Evolutionary conservation across 1,140 invertebrate genomes (phyloP).

Genomic region (Pachyrhynchus sulphureomaculatus): DNA sequence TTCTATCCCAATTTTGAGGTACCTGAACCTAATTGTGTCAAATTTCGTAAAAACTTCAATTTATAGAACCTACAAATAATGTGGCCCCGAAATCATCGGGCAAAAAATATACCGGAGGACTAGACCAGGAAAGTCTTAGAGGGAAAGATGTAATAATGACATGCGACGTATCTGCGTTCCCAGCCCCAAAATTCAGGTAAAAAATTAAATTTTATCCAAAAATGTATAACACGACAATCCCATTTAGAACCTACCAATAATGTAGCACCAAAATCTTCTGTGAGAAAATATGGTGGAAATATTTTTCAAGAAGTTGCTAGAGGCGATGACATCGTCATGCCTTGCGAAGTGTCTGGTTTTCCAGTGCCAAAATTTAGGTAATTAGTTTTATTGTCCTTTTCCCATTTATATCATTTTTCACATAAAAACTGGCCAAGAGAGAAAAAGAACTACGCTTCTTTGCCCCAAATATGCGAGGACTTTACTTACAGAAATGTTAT

Average conservation of each 20-base stretch:
- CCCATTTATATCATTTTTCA: too few species aligned
- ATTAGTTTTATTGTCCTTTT: conserved; percentile 9
- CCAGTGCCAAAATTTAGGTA: conserved; percentile 63
- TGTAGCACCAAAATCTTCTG: conserved; percentile 63
- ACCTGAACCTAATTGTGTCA: too few species aligned
- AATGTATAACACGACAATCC: conserved; percentile 3
- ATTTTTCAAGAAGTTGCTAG: conserved; percentile 53
- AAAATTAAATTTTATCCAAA: conserved; percentile 35
- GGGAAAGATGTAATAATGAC: conserved; percentile 60
- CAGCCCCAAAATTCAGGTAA: conserved; percentile 69
- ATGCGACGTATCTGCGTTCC: conserved; percentile 68
- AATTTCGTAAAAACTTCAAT: too few species aligned
- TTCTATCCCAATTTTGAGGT: too few species aligned
- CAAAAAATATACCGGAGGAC: conserved; percentile 67
- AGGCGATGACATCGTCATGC: conserved; percentile 51
- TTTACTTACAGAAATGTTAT: too few species aligned
- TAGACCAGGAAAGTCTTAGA: conserved; percentile 67
- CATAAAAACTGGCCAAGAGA: too few species aligned
- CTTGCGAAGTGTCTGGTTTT: conserved; percentile 59
- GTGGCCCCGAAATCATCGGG: conserved; percentile 60
- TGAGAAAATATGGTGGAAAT: conserved; percentile 60
- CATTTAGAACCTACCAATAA: conserved; percentile 67
- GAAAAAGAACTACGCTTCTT: too few species aligned
- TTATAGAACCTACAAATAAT: conserved; percentile 55
- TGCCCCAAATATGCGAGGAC: too few species aligned